Evolutionary conservation across 2,888 invertebrate species (phyloP), one percentile per base, ranked within the genome.

Genomic region (Callyntrura guangdongensis): DNA sequence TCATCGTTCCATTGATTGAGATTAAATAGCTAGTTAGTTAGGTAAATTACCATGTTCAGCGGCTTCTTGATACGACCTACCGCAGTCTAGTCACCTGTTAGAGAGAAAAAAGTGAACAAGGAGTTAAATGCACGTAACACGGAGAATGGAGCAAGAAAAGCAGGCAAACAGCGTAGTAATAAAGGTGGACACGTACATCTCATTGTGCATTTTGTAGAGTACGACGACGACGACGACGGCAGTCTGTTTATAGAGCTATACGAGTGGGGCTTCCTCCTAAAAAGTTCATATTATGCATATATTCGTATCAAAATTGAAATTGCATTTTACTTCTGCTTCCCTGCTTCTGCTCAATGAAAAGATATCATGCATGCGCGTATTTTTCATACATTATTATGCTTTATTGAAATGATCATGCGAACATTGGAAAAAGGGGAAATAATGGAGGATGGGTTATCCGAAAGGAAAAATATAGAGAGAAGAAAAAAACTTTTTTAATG

Each of bases 51-150:
- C 91, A 91, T 91, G 91, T 91, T 91, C 91, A 91, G 91, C 91
- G 91, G 91, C 91, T 91, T 91, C 91, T 91, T 91, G 86, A 91
- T 91, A 87, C 91, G 91, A 91, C 91, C 91, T 91, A 91, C 91
- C 91, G 91, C 91, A 91, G 91, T 91, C 91, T 91, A 82, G 72
- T 87, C 87, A 91, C 86, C 84, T 91, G 86, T 67, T 83, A 87
- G 72, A 86, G 22, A 86, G 45, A 85, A 79, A 56, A 82, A 61
- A 45, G 27, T 81, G 64, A 83, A 83, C 56, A 89, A 83, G 89
- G 74, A 83, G 69, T 83, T 36, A 89, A 88, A 74, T 45, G 81
- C 45, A 81, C 36, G 45, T 81, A 61, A 36, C 59, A 45, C 61
- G 59, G 59, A 67, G 5, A 12, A 61, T 45, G 59, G 36, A 77